Evolutionary conservation across 2,888 invertebrate species (phyloP).

Genomic region (Drosophila ezoana): DNA sequence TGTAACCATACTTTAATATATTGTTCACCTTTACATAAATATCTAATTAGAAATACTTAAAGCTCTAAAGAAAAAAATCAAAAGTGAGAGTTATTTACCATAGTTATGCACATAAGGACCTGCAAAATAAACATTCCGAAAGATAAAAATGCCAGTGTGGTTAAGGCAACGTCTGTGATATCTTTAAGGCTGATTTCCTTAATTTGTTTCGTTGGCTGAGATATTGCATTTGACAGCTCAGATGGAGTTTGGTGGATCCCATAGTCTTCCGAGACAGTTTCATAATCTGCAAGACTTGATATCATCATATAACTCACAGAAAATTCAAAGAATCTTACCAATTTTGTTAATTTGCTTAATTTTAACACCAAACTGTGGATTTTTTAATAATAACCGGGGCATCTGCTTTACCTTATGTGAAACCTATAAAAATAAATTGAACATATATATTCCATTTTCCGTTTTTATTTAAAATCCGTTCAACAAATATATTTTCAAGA

Average conservation of each 20-base stretch:
- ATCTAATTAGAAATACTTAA: neutral
- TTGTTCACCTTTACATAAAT: no score
- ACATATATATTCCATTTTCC: no score
- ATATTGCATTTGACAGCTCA: slow-evolving; percentile 29
- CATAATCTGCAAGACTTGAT: slow-evolving; percentile 59
- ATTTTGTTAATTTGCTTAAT: slow-evolving; percentile 30
- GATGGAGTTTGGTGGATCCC: slow-evolving; percentile 28
- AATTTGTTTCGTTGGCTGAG: slow-evolving; percentile 44
- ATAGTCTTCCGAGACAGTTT: slow-evolving; percentile 53
- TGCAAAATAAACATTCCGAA: slow-evolving; percentile 93
- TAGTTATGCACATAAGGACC: slow-evolving; percentile 90
- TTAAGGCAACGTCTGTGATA: slow-evolving; percentile 92
- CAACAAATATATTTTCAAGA: no score
- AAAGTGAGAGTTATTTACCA: slow-evolving; percentile 77
- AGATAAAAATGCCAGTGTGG: slow-evolving; percentile 92
- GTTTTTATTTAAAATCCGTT: no score
- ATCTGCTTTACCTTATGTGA: slow-evolving; percentile 2
- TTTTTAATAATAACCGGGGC: slow-evolving; percentile 10
- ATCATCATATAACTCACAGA: neutral
- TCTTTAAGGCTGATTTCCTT: slow-evolving; percentile 89
- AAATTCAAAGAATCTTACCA: slow-evolving; percentile 10
- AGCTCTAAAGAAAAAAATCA: neutral
- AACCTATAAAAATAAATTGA: slow-evolving; percentile 6
- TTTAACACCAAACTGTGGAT: slow-evolving; percentile 1
- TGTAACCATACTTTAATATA: no score